Conservation (phyloP, 2,113 vertebrate genomes). For the Pluvialis apricaria region DNA sequence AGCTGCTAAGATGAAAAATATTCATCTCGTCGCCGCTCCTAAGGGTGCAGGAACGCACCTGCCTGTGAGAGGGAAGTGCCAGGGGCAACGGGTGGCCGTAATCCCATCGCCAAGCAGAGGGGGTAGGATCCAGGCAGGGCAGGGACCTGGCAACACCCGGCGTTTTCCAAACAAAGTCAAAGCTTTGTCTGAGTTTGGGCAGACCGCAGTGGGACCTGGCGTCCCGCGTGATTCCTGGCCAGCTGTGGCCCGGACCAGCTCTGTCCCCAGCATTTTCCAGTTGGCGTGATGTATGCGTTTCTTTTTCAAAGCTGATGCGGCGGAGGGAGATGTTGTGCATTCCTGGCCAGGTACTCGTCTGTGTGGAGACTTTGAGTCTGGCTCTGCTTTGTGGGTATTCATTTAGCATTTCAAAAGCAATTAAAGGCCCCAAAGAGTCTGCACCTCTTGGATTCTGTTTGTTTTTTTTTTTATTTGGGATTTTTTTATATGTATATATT, state of each 20-base stretch:
- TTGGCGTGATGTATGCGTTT: too few species aligned
- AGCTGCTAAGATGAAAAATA: neutral
- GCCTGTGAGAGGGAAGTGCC: neutral
- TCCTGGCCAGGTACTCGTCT: neutral
- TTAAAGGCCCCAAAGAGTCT: neutral
- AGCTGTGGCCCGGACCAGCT: neutral
- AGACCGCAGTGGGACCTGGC: neutral
- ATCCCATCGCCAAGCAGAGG: neutral
- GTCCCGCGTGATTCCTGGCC: fast-evolving
- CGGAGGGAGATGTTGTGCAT: fast-evolving
- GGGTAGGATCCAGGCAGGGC: neutral
- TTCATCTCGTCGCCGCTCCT: neutral
- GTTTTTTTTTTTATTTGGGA: neutral
- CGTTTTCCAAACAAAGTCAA: fast-evolving
- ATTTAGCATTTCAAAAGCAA: neutral
- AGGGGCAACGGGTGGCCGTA: fast-evolving
- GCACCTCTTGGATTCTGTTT: neutral
- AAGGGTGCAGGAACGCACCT: neutral
- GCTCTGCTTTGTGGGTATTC: neutral
- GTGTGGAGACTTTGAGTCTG: neutral
- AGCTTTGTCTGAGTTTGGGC: neutral
- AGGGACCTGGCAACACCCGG: neutral
- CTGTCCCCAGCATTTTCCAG: fast-evolving
- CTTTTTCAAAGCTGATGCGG: neutral
- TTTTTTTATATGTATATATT: too few species aligned